Evolutionary conservation across 2,797 vertebrate species (phyloP).

Genomic region (Alcedo quadribrachys): DNA sequence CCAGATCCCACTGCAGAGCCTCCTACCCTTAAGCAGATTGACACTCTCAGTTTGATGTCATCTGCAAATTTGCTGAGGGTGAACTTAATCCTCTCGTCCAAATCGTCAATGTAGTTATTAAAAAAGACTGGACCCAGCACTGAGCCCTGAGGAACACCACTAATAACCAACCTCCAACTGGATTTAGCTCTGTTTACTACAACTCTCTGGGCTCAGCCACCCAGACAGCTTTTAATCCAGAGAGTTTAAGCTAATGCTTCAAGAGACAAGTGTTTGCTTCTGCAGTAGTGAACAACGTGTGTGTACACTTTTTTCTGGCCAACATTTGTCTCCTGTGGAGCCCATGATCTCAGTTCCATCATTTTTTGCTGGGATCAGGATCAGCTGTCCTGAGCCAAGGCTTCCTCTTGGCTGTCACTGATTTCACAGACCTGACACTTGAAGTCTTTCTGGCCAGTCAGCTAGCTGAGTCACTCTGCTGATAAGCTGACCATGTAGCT

Average conservation of each 20-base stretch:
- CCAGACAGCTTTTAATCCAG: not conserved
- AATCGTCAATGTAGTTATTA: too few relatives aligned
- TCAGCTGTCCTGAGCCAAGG: not conserved
- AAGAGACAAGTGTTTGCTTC: not conserved
- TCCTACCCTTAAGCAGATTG: too few relatives aligned
- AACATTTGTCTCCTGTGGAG: not conserved
- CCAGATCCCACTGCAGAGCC: too few relatives aligned
- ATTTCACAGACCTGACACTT: not conserved
- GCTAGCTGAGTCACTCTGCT: not conserved
- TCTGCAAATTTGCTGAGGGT: too few relatives aligned
- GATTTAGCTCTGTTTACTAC: too few relatives aligned
- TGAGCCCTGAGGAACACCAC: too few relatives aligned
- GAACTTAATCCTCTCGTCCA: too few relatives aligned
- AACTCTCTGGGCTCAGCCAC: too few relatives aligned
- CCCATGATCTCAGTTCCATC: not conserved
- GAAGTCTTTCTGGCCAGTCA: not conserved
- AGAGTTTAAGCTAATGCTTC: not conserved
- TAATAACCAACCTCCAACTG: too few relatives aligned
- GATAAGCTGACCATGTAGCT: not conserved
- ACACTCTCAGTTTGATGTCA: too few relatives aligned
- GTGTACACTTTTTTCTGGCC: fast-evolving
- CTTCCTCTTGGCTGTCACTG: not conserved
- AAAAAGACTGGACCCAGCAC: too few relatives aligned
- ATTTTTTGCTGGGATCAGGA: not conserved
- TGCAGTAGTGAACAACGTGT: fast-evolving